A percentile compares a stretch with the other conserved stretches of the same genome.
phyloP scores from a whole-genome alignment of 2,888 invertebrate genomes.

The Rhimphoctona megacephalus region DNA sequence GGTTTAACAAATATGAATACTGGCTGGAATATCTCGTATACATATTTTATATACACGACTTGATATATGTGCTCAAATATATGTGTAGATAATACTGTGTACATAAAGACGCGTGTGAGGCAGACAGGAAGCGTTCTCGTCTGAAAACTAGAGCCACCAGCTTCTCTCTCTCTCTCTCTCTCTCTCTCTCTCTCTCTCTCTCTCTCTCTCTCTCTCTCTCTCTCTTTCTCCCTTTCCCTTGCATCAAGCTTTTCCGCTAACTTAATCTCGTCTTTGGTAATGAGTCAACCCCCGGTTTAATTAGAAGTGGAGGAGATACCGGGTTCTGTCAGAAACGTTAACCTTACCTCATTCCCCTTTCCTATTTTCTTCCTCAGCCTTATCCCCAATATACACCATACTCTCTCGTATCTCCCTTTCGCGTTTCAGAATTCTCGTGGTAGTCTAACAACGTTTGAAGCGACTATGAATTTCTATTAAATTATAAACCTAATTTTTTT shows the following conservation, averaged over 20 bases:
- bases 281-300: slow-evolving; percentile 79
- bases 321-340: slow-evolving; percentile 63
- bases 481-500: neutral
- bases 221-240: neutral
- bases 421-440: neutral
- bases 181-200: slow-evolving; percentile 1
- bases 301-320: slow-evolving; percentile 74
- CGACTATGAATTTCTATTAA: neutral
- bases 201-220: slow-evolving; percentile 7
- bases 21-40: neutral
- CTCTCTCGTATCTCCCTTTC: neutral
- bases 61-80: slow-evolving; percentile 6
- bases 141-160: slow-evolving; percentile 18
- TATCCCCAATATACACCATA: slow-evolving; percentile 23
- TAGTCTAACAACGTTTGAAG: neutral
- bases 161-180: slow-evolving; percentile 3
- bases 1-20: neutral
- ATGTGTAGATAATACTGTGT: slow-evolving; percentile 1
- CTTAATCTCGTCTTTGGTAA: slow-evolving; percentile 77
- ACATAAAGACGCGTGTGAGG: slow-evolving; percentile 40
- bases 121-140: slow-evolving; percentile 31
- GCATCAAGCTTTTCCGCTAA: slow-evolving; percentile 55
- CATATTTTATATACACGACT: neutral
- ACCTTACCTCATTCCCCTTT: slow-evolving; percentile 69
- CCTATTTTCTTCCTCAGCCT: slow-evolving; percentile 52